A percentile compares a stretch with the other conserved stretches of the same genome.
Evolutionary conservation across 2,797 vertebrate species (phyloP).

Genomic region (Helarctos malayanus): DNA sequence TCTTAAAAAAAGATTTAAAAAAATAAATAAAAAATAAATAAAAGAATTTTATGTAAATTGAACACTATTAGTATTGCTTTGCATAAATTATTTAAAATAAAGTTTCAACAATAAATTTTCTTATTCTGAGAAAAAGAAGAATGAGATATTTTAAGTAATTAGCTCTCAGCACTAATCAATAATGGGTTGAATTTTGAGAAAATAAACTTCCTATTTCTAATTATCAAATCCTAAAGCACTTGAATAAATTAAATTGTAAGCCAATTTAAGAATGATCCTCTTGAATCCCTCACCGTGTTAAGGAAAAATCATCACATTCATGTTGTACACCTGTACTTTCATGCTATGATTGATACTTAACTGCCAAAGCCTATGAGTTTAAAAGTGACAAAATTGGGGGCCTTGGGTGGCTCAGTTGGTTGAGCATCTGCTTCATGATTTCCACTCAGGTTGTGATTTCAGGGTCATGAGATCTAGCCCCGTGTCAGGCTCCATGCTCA

Average conservation of each 20-base stretch:
- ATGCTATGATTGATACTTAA: background rate
- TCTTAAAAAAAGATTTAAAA: background rate
- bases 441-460: background rate
- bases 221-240: background rate
- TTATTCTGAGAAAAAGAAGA: background rate
- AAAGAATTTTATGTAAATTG: background rate
- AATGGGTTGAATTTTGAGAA: background rate
- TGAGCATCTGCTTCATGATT: background rate
- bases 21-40: background rate
- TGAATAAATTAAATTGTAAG: background rate
- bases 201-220: background rate
- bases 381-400: background rate
- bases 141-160: background rate
- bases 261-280: background rate
- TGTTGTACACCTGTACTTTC: accelerated
- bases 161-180: background rate
- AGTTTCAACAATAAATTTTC: background rate
- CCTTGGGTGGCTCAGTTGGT: background rate
- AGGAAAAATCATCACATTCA: background rate
- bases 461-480: background rate
- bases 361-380: background rate
- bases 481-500: background rate
- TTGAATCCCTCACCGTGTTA: background rate
- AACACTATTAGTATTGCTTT: background rate
- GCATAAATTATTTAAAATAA: background rate